phyloP scores from a whole-genome alignment of 1,140 invertebrate species.

The Leptinotarsa lineolata region DNA sequence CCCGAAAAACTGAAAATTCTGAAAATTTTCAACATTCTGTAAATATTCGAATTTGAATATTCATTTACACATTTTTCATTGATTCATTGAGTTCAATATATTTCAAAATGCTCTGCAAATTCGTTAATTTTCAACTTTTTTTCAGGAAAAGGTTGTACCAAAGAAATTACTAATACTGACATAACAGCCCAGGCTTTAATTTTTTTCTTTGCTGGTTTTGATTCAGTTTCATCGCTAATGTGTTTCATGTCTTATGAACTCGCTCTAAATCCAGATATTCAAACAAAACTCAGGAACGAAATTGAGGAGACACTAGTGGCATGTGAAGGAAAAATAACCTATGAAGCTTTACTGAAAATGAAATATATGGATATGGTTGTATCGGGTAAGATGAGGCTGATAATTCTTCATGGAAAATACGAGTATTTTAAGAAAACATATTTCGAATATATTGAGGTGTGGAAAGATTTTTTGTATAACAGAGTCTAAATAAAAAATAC shows the following conservation, averaged over 20 bases:
- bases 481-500: background rate
- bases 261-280: conserved; percentile 61
- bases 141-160: background rate
- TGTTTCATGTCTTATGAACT: conserved; percentile 57
- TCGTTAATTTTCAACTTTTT: background rate
- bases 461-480: background rate
- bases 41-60: too few species aligned
- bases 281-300: conserved; percentile 56
- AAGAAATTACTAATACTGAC: conserved; percentile 41
- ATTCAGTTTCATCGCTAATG: conserved; percentile 55
- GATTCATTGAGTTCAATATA: too few species aligned
- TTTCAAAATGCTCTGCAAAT: too few species aligned
- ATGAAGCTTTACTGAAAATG: conserved; percentile 55
- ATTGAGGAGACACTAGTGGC: conserved; percentile 42
- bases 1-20: too few species aligned
- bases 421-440: background rate
- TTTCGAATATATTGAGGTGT: background rate
- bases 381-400: conserved; percentile 43
- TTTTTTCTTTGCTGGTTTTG: conserved; percentile 57
- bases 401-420: background rate
- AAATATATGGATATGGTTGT: conserved; percentile 60
- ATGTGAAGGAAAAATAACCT: conserved; percentile 47
- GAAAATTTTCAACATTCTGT: too few species aligned
- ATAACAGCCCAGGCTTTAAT: conserved; percentile 55
- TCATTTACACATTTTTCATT: too few species aligned